Conservation (phyloP, 2,888 invertebrate species). For the Exephanes ischioxanthus region DNA sequence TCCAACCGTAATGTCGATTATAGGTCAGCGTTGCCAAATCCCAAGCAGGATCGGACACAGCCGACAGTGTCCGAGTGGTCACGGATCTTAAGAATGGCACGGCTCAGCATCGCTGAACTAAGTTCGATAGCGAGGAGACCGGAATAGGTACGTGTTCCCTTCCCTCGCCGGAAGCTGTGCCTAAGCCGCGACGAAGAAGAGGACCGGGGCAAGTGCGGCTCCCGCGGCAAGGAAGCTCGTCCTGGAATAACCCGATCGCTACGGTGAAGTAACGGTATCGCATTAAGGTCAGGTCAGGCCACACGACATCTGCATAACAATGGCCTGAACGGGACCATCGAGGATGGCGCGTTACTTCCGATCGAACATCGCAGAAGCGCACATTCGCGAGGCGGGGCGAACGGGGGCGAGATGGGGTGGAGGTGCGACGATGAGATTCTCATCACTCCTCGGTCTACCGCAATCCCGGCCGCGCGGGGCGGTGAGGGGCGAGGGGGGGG, state of each 20-base stretch:
- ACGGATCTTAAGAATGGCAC: neutral
- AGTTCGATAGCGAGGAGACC: slow-evolving; percentile 10
- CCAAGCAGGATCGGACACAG: neutral
- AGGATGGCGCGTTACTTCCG: slow-evolving; percentile 44
- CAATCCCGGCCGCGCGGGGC: slow-evolving; percentile 18
- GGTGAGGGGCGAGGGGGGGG: too few species aligned
- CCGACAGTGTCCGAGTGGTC: slow-evolving; percentile 4
- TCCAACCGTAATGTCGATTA: neutral
- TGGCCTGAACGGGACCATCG: slow-evolving; percentile 36
- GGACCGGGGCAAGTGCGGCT: neutral
- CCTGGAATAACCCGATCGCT: slow-evolving; percentile 35
- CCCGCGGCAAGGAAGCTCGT: slow-evolving; percentile 20
- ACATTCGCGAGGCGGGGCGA: slow-evolving; percentile 39
- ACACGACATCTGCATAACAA: slow-evolving; percentile 61
- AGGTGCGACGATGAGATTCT: slow-evolving; percentile 58
- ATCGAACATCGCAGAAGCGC: slow-evolving; percentile 47
- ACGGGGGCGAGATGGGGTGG: neutral
- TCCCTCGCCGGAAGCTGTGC: neutral
- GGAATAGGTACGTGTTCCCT: slow-evolving; percentile 1
- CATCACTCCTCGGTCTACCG: slow-evolving; percentile 63
- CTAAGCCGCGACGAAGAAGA: neutral
- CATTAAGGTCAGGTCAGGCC: slow-evolving; percentile 52
- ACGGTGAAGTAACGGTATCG: slow-evolving; percentile 47
- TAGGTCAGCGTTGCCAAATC: neutral
- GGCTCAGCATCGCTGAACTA: neutral